A percentile compares a stretch with the other conserved stretches of the same genome.
These are phyloP conservation scores for Homarus americanus DNA, from an alignment of 1,140 invertebrate genomes.

Conservation along the genomic window DNA sequence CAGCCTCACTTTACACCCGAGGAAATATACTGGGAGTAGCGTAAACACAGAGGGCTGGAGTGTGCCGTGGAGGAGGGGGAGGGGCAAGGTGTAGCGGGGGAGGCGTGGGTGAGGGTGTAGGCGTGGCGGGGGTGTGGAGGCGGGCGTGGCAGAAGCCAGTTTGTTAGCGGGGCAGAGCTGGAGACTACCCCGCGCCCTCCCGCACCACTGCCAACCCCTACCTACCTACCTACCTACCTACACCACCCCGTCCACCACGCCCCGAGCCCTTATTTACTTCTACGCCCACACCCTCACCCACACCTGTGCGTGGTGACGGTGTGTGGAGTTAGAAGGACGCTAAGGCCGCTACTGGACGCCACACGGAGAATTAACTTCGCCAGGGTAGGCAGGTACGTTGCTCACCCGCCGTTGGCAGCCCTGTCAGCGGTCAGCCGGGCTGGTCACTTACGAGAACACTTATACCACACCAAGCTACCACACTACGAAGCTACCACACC, in stretches of 20 bases:
- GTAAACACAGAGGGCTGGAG: too few relatives aligned
- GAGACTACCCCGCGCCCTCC: too few relatives aligned
- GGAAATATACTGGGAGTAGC: too few relatives aligned
- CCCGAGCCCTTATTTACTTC: too few relatives aligned
- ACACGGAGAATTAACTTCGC: too few relatives aligned
- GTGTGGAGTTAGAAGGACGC: not conserved
- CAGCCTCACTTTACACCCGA: not conserved
- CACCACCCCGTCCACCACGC: not conserved
- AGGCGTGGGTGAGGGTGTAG: not conserved
- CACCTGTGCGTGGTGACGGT: not conserved
- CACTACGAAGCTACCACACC: too few relatives aligned
- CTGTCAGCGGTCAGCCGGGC: not conserved
- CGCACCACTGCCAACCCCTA: not conserved
- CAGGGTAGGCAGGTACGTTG: not conserved
- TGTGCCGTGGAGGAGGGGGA: not conserved
- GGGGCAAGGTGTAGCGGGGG: not conserved
- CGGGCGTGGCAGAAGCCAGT: not conserved
- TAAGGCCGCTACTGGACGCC: not conserved
- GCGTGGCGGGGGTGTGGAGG: not conserved
- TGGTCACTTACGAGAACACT: not conserved
- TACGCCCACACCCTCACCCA: not conserved
- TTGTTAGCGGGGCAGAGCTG: not conserved
- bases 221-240: too few relatives aligned
- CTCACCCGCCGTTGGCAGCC: not conserved
- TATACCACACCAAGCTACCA: not conserved